phyloP scores from a whole-genome alignment of 2,888 invertebrate genomes.

The Dasypogon diadema region DNA sequence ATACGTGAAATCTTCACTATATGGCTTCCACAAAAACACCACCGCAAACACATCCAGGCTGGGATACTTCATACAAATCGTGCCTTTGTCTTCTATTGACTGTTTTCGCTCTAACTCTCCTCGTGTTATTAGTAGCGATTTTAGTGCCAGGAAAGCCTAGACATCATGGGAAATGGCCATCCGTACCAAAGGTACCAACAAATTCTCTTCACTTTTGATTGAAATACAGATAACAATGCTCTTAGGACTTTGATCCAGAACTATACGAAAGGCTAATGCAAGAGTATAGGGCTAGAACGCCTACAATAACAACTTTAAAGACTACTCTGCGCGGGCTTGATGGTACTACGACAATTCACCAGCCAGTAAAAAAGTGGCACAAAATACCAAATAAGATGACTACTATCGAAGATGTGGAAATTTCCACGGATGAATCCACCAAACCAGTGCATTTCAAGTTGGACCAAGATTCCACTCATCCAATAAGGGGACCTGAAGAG shows the following conservation, averaged over 20 bases:
- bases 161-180: not conserved
- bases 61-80: not conserved
- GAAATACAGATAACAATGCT: not conserved
- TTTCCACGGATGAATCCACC: too few relatives aligned
- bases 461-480: too few relatives aligned
- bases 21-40: not conserved
- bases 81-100: not conserved
- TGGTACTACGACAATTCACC: too few relatives aligned
- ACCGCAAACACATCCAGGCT: not conserved
- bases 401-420: too few relatives aligned
- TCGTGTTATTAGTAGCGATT: not conserved
- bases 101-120: not conserved
- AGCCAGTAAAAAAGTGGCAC: too few relatives aligned
- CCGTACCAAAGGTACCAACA: not conserved
- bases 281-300: not conserved
- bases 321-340: too few relatives aligned
- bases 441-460: too few relatives aligned
- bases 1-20: not conserved
- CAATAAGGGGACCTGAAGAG: too few relatives aligned
- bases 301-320: not conserved
- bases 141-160: not conserved
- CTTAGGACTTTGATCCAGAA: not conserved
- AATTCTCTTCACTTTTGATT: not conserved
- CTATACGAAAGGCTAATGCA: not conserved
- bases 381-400: too few relatives aligned